Evolutionary conservation across 2,113 vertebrate species (phyloP), one percentile per base, ranked within the genome.

Genomic region (Ceyx melanurus): DNA sequence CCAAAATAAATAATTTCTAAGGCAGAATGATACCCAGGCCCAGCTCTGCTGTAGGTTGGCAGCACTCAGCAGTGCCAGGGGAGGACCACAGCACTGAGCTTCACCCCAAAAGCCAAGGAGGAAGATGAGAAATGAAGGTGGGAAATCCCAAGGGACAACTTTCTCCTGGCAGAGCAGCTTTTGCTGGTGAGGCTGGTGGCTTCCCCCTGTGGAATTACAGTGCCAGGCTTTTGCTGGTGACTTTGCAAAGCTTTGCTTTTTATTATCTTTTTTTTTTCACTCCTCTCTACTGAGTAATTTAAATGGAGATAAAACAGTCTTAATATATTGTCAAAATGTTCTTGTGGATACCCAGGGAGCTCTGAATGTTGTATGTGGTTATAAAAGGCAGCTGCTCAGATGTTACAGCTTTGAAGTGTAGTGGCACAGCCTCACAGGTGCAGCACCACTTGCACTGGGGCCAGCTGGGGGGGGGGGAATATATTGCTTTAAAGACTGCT

Each of bases 361-460:
- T 70, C 70, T 31, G 73, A 20, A n/a, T 25, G 5, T 13, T 10
- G 7, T 6, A 29, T 2, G 9, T 4, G n/a, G 11, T 61, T 29
- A 5, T 5, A 37, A 50, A 67, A 92, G 70, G 26, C 7, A 5
- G 31, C 23, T 33, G 25, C 6, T 72, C 33, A 11, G 3, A 4
- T 6, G 13, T 10, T 8, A 10, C 40, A 10, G 31, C 35, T 1
- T 1, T 1, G 1, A 4, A 2, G 62, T 13, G 31, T 14, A 5
- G 28, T 4, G 21, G 23, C 1, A 0, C 18, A 3, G 10, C n/a
- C 45, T 23, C 76, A 11, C n/a, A 3, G 5, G 6, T 2, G 17
- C 19, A 23, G 1, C 1, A 2, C 42, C 10, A 0, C 48, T 28
- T 4, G 48, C 61, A 7, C 6, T 21, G 0, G 1, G 43, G 68